These are phyloP conservation scores for Latheticus oryzae DNA, from an alignment of 2,888 invertebrate species.

Conservation along the genomic window DNA sequence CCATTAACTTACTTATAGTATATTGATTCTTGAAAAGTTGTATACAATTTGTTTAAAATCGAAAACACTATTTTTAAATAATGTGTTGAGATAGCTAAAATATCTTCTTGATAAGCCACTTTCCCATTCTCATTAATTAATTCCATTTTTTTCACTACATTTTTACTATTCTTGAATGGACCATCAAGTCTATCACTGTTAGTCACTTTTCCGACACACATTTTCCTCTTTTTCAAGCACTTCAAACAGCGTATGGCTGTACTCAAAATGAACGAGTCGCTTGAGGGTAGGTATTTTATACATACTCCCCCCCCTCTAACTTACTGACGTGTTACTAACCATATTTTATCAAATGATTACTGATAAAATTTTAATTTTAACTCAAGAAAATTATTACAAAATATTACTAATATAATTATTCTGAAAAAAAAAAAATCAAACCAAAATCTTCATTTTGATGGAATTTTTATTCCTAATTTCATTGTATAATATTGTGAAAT, in stretches of 20 bases:
- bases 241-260: slow-evolving; percentile 5
- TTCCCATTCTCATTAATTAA: slow-evolving; percentile 30
- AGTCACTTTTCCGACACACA: slow-evolving; percentile 39
- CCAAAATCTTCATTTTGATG: no score
- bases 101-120: slow-evolving; percentile 51
- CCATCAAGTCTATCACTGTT: slow-evolving; percentile 6
- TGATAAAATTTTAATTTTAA: slow-evolving; percentile 3
- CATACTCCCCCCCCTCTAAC: slow-evolving; percentile 19
- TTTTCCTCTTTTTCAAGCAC: slow-evolving; percentile 16
- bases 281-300: slow-evolving; percentile 34
- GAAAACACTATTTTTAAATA: slow-evolving; percentile 56
- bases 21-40: slow-evolving; percentile 52
- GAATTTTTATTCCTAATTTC: no score
- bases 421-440: no score
- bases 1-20: slow-evolving; percentile 55
- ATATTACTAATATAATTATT: no score
- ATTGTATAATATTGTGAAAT: no score
- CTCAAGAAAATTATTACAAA: no score
- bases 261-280: slow-evolving; percentile 22
- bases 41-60: slow-evolving; percentile 47
- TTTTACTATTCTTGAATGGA: slow-evolving; percentile 3
- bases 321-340: slow-evolving; percentile 15
- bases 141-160: slow-evolving; percentile 1
- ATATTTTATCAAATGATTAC: neutral
- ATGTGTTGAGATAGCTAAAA: slow-evolving; percentile 55